These are phyloP conservation scores for Chaetogeoica ovagalla DNA, from an alignment of 2,888 invertebrate species.

Conservation along the genomic window DNA sequence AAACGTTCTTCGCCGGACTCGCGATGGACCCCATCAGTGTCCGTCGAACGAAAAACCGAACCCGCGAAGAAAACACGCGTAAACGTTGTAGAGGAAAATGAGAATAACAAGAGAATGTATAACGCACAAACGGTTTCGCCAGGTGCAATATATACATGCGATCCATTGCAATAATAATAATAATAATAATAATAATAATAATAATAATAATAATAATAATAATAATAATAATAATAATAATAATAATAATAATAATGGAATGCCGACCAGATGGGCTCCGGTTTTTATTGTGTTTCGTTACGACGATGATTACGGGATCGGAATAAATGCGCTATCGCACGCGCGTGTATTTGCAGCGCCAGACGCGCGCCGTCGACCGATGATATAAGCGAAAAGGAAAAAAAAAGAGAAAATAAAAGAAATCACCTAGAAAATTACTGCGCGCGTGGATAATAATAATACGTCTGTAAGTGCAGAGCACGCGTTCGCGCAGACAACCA, in stretches of 20 bases:
- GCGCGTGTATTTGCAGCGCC: background rate
- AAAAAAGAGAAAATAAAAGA: constrained; percentile 4
- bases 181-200: background rate
- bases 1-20: no score
- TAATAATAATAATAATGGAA: constrained; percentile 12
- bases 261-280: constrained; percentile 40
- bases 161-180: background rate
- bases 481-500: constrained; percentile 29
- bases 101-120: background rate
- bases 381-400: constrained; percentile 11
- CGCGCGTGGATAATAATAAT: background rate
- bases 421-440: constrained; percentile 24
- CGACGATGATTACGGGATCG: constrained; percentile 33
- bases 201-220: background rate
- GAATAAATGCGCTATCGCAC: constrained; percentile 33
- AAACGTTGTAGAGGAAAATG: background rate
- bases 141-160: constrained; percentile 26
- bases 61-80: no score
- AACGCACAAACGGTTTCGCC: constrained; percentile 40
- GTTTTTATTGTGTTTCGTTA: constrained; percentile 5
- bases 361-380: constrained; percentile 13
- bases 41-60: no score
- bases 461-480: background rate
- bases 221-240: background rate
- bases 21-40: no score